Base-by-base conservation (phyloP, 2,888 invertebrate species). In the Andrena minutula region DNA sequence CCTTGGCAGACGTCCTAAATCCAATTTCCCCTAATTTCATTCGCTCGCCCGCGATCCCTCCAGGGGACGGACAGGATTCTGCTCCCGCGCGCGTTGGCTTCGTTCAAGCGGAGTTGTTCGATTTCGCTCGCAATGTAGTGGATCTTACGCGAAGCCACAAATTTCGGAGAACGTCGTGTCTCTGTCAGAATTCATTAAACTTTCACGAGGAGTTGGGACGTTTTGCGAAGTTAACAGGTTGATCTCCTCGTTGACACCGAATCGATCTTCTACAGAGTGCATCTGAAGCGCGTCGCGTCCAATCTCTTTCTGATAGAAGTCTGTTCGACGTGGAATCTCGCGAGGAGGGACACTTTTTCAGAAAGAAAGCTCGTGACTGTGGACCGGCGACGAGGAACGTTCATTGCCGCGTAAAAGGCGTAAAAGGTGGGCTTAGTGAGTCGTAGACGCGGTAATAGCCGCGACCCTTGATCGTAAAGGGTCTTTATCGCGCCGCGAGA, bases 361-460 rank as follows among this genome's bases (percentile, higher is more conserved):
- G 63, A 71, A 53, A 7, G 16, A 30, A 70, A 53, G 23, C 53
- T 23, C 10, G 12, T 26, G 61, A 70, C 26, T 41, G 47, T 26
- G 75, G 41, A 16, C 41, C 41, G 41, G 69, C 41, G 23, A 35
- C 47, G 60, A 30, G 60, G 41, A 69, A 82, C 86, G 61, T 86
- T 87, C 84, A 84, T 80, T 49, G 77, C 41, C 35, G 68, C 78
- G 78, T 88, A 86, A 86, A 86, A 85, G 68, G 47, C 70, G 51
- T 41, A 4, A 41, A 41, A 12, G 41, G 41, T 41, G 41, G 7
- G 61, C 78, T 68, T 64, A 77, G 72, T 20, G 73, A 80, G 73
- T 69, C 74, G 72, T 74, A 71, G 77, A 80, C 73, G 76, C 75
- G 85, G 80, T 72, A 78, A 75, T 72, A 69, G 63, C 53, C 66